Base-by-base conservation (phyloP, 2,797 vertebrate species). In the Thripadectes ignobilis region DNA sequence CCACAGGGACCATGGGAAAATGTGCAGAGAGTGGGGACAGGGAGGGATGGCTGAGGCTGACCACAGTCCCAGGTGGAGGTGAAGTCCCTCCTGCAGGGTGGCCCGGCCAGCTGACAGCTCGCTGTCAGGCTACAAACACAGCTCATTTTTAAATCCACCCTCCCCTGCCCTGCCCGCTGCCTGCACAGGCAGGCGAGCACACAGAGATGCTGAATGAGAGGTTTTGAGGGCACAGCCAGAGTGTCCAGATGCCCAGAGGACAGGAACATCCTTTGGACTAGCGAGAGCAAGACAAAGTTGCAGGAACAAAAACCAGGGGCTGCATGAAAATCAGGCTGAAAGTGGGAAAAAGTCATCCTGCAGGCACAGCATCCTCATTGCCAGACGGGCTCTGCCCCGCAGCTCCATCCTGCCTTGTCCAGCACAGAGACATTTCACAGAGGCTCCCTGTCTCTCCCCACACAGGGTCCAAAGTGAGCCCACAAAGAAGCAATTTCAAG, bases 21-120 rank as follows among this genome's bases (percentile, higher is more conserved):
- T 0, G 3, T 8, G 34, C 2, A 0, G 43, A 7, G 30, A 29
- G 19, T 0, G 19, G 7, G 34, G 9, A 7, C 14, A 9, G 27
- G 55, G 41, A 52, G 18, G 19, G 24, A 7, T 15, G 77, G 58
- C 22, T 34, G 55, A 34, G 34, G 20, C 48, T 46, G 43, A 38
- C 27, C n/a, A 1, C 39, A 43, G 18, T 30, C 32, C 39, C n/a
- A 22, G n/a, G 51, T 45, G 62, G 30, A 4, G 32, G 39, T 48
- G 30, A 36, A 26, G 26, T 18, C 14, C 13, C 32, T 67, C 27
- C 52, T 2, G 8, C 16, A 14, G 27, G 66, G 77, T 52, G 73
- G 74, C 62, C 54, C 4, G 12, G 43, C 48, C 45, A 51, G 76
- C 57, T 12, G 32, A 4, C 67, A 75, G 61, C 73, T 62, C 6